Evolutionary conservation across 1,140 invertebrate species (phyloP).

Genomic region (Brachystomella parvula): DNA sequence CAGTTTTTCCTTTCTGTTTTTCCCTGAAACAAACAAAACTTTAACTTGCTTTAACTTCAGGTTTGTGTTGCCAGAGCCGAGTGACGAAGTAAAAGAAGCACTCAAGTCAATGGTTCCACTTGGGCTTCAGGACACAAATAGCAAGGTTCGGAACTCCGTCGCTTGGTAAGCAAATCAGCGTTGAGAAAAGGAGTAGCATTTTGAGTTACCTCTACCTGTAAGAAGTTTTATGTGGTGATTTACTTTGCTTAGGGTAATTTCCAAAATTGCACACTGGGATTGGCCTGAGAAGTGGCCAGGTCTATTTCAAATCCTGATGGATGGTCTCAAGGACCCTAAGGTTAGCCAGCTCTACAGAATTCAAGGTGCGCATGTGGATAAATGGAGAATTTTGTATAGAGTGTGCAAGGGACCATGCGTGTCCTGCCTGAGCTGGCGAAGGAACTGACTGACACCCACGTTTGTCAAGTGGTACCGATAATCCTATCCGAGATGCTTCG

Average conservation of each 20-base stretch:
- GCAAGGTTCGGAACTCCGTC: constrained; percentile 61
- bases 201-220: too few relatives aligned
- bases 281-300: constrained; percentile 71
- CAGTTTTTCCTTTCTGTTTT: background rate
- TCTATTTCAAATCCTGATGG: constrained; percentile 62
- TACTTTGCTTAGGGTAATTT: constrained; percentile 65
- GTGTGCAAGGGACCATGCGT: constrained; percentile 69
- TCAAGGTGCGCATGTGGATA: background rate
- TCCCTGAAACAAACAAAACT: too few relatives aligned
- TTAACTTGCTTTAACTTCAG: constrained; percentile 26
- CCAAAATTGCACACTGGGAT: constrained; percentile 67
- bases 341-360: constrained; percentile 9
- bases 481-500: constrained; percentile 68
- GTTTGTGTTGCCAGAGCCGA: constrained; percentile 54
- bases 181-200: too few relatives aligned
- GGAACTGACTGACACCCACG: constrained; percentile 61
- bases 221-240: background rate
- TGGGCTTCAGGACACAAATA: constrained; percentile 60
- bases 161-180: too few relatives aligned
- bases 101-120: constrained; percentile 60
- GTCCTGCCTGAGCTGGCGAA: constrained; percentile 64
- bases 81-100: constrained; percentile 53
- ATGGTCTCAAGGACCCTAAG: constrained; percentile 42
- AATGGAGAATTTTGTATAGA: constrained; percentile 37
- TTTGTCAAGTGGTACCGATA: constrained; percentile 62